Conservation (phyloP, 2,888 invertebrate species). For the Crepidodera aurea region DNA sequence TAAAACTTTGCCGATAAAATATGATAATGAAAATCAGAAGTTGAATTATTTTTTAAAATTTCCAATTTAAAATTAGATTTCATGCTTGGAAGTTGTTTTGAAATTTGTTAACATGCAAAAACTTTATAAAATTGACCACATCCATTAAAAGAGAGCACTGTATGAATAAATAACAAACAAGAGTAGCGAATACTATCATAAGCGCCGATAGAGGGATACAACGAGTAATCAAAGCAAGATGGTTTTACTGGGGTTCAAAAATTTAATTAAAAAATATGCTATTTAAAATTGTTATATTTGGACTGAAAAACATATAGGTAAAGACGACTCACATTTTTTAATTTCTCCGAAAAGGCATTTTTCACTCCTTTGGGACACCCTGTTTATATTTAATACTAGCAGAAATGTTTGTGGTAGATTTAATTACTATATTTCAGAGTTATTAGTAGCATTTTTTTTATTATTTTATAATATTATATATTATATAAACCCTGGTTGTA, state of each 20-base stretch:
- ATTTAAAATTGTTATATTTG: no score
- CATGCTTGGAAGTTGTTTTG: constrained; percentile 31
- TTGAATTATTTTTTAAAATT: constrained; percentile 41
- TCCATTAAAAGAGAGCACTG: constrained; percentile 36
- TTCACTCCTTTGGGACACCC: no score
- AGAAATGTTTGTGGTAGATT: no score
- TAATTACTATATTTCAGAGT: no score
- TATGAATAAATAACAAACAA: constrained; percentile 39
- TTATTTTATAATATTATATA: no score
- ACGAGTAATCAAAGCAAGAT: background rate
- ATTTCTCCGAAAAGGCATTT: no score
- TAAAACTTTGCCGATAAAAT: constrained; percentile 39
- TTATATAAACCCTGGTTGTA: no score
- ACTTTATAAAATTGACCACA: constrained; percentile 39
- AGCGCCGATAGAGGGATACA: background rate
- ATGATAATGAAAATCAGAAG: constrained; percentile 41
- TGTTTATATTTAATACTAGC: no score
- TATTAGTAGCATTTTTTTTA: no score
- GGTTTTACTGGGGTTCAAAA: background rate
- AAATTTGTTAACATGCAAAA: constrained; percentile 41
- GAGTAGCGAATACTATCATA: background rate
- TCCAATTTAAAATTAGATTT: constrained; percentile 41
- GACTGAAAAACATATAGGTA: no score
- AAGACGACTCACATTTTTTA: no score
- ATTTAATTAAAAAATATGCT: background rate